A percentile compares a stretch with the other conserved stretches of the same genome.
These are phyloP conservation scores for Catharus bicknelli DNA, from an alignment of 2,113 vertebrate genomes.

Conservation along the genomic window DNA sequence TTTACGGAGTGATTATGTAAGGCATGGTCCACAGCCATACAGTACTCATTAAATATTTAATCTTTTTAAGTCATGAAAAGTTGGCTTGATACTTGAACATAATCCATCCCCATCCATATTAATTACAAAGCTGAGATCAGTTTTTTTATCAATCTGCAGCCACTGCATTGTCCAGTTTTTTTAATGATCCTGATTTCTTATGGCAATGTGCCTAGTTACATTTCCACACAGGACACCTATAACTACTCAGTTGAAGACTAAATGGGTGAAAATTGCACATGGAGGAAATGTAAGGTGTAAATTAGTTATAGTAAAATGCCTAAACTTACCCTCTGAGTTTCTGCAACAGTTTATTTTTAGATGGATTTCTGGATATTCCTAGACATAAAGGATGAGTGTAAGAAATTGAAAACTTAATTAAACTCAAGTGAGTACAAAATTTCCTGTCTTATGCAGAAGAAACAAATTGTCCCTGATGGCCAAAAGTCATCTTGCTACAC, in stretches of 20 bases:
- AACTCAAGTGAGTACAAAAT: neutral
- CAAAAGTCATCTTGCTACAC: neutral
- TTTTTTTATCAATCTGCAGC: neutral
- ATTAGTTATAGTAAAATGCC: neutral
- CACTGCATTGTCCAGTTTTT: neutral
- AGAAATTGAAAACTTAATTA: neutral
- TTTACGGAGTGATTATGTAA: neutral
- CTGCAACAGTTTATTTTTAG: neutral
- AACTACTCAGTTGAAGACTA: neutral
- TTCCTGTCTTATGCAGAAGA: neutral
- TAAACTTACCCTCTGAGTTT: neutral
- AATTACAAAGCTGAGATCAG: neutral
- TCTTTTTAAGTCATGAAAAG: neutral
- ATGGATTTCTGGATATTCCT: neutral
- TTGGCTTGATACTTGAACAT: neutral
- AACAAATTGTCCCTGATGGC: neutral
- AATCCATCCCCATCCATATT: neutral
- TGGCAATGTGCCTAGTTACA: fast-evolving
- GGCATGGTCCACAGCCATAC: neutral
- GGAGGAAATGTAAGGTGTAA: neutral
- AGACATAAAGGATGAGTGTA: neutral
- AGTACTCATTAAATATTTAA: neutral
- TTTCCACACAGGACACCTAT: neutral
- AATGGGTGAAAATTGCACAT: neutral
- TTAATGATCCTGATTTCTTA: neutral